Percentiles rank a stretch among this genome's conserved stretches.
phyloP scores from a whole-genome alignment of 2,113 vertebrate genomes.

The Perca schrenkii region DNA sequence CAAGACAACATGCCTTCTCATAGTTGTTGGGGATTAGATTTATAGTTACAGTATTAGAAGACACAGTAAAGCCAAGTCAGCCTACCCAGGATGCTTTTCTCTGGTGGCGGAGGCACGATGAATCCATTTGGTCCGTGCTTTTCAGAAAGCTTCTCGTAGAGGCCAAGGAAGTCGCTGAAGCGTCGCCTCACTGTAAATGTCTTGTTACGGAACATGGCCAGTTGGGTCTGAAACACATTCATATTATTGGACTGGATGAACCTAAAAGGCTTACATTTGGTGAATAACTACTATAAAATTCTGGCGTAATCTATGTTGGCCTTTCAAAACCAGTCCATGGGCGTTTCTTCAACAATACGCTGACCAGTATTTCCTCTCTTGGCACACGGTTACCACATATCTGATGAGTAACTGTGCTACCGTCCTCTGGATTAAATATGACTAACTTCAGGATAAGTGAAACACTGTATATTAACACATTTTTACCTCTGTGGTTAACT shows the following conservation, averaged over 20 bases:
- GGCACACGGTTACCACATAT: background rate
- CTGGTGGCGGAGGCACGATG: constrained; percentile 95
- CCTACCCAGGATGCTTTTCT: constrained; percentile 97
- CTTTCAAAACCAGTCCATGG: background rate
- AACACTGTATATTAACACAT: background rate
- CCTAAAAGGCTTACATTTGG: background rate
- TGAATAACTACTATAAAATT: background rate
- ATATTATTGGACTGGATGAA: background rate
- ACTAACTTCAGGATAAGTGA: background rate
- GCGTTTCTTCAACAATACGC: background rate
- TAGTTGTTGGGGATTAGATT: background rate
- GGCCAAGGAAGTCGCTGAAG: constrained; percentile 98
- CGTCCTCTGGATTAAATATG: background rate
- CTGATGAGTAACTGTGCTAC: background rate
- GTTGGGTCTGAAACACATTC: constrained; percentile 86
- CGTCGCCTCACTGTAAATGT: constrained; percentile 93
- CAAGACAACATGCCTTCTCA: constrained; percentile 16
- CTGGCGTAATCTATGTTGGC: background rate
- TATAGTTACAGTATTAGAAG: too few relatives aligned
- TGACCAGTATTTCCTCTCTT: constrained; percentile 18
- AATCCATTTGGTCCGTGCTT: constrained; percentile 94
- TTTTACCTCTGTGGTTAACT: constrained; percentile 94
- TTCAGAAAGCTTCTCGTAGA: constrained; percentile 95
- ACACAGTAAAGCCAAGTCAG: accelerated
- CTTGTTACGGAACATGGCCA: constrained; percentile 93